These are phyloP conservation scores for Tenebrosternarchus preto DNA, from an alignment of 2,113 vertebrate species.

Conservation along the genomic window DNA sequence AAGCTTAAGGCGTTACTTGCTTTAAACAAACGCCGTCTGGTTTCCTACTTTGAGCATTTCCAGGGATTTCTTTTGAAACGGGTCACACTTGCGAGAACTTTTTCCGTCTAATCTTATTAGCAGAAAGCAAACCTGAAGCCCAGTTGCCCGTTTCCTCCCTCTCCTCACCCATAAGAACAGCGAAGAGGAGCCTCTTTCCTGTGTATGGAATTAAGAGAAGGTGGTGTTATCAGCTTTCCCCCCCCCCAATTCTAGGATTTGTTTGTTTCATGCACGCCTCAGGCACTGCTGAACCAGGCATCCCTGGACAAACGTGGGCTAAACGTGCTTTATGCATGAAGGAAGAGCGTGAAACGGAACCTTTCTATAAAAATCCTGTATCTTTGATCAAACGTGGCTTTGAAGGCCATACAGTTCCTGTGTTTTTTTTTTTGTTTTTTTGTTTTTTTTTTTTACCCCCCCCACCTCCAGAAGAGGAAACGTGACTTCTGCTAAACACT, in stretches of 20 bases:
- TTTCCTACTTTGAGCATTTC: neutral
- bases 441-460: neutral
- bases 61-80: constrained; percentile 11
- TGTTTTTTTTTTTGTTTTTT: neutral
- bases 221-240: neutral
- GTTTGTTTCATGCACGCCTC: neutral
- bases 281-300: neutral
- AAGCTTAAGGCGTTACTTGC: neutral
- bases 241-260: neutral
- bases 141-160: neutral
- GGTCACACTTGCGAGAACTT: neutral
- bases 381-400: constrained; percentile 9
- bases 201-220: neutral
- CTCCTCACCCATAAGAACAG: neutral
- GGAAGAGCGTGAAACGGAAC: constrained; percentile 6
- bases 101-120: constrained; percentile 36
- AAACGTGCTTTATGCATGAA: neutral
- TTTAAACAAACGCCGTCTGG: constrained; percentile 4
- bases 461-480: neutral
- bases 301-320: neutral
- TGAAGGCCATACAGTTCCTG: neutral
- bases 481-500: neutral
- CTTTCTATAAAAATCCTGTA: neutral
- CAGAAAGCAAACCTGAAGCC: neutral
- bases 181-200: neutral